phyloP scores from a whole-genome alignment of 2,888 invertebrate genomes.

The Phania funesta region DNA sequence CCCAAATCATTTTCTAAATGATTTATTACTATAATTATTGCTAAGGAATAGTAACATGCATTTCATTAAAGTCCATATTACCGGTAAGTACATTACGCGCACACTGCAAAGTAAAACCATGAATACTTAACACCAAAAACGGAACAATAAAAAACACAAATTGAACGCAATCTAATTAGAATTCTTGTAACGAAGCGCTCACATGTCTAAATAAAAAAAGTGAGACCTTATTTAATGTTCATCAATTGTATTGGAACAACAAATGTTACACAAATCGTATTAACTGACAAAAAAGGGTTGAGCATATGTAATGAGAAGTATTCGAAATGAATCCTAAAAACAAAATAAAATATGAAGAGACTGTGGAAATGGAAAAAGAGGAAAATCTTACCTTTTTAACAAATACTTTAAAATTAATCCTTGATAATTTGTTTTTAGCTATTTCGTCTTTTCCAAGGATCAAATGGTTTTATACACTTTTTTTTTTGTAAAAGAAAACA shows the following conservation, averaged over 20 bases:
- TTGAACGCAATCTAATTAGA: constrained; percentile 22
- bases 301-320: background rate
- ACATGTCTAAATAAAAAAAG: constrained; percentile 26
- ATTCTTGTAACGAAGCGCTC: constrained; percentile 1
- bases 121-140: constrained; percentile 16
- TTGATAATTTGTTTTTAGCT: constrained; percentile 5
- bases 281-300: constrained; percentile 28
- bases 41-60: background rate
- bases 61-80: background rate
- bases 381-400: constrained; percentile 50
- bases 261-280: constrained; percentile 10
- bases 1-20: background rate
- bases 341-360: background rate
- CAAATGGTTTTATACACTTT: background rate
- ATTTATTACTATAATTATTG: constrained; percentile 31
- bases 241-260: background rate
- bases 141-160: constrained; percentile 29
- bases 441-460: background rate
- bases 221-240: constrained; percentile 26
- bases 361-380: background rate
- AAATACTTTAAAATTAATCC: constrained; percentile 40
- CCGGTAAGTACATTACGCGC: background rate
- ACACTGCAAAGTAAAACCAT: constrained; percentile 15
- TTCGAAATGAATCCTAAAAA: background rate
- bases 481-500: background rate